Percentiles rank a stretch among this genome's conserved stretches.
These are phyloP conservation scores for Hemiscyllium ocellatum DNA, from an alignment of 2,113 vertebrate genomes.

Conservation along the genomic window DNA sequence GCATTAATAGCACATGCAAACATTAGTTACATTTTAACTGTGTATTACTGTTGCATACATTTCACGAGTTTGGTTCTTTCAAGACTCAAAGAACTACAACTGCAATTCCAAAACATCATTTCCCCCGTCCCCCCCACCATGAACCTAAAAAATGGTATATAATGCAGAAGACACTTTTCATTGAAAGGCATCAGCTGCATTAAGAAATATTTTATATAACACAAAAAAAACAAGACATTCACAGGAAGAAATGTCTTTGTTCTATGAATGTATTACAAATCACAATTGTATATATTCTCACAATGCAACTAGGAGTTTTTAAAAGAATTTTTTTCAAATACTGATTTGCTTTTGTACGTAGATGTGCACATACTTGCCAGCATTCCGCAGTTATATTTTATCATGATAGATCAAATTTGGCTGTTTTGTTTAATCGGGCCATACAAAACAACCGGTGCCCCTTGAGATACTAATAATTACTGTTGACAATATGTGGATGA, in stretches of 20 bases:
- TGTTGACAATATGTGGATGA: constrained; percentile 1
- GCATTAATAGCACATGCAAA: constrained; percentile 30
- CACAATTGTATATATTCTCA: not conserved
- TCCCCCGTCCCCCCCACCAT: no score
- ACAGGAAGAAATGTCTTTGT: not conserved
- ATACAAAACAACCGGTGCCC: not conserved
- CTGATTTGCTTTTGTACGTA: not conserved
- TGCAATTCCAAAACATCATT: not conserved
- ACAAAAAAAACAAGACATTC: not conserved
- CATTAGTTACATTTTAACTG: not conserved
- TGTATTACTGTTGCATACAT: not conserved
- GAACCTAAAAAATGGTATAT: not conserved
- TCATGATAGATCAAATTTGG: constrained; percentile 13
- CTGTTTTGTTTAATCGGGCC: not conserved
- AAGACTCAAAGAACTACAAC: not conserved
- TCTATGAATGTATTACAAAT: not conserved
- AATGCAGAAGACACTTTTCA: not conserved
- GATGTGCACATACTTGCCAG: not conserved
- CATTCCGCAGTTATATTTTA: constrained; percentile 4
- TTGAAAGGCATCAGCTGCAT: constrained; percentile 14
- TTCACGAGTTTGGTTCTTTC: not conserved
- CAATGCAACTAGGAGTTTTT: not conserved
- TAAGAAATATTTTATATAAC: not conserved
- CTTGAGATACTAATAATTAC: not conserved
- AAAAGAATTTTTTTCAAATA: not conserved